Conservation (phyloP, 2,113 vertebrate genomes). For the Charadrius vociferus region DNA sequence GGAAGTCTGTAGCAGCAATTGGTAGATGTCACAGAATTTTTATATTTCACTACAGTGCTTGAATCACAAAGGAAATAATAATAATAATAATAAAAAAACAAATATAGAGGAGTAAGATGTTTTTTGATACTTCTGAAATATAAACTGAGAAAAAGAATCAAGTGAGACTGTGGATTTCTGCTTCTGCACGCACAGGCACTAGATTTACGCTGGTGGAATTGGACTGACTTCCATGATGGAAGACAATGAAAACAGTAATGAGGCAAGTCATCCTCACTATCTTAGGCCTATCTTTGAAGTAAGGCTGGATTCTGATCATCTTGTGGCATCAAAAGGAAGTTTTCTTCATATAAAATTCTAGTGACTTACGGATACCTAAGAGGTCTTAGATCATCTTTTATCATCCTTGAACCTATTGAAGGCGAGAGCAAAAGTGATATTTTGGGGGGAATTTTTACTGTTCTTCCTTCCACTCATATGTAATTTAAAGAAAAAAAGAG, state of each 20-base stretch:
- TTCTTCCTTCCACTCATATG: background rate
- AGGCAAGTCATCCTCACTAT: background rate
- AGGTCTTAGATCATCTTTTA: fast-evolving
- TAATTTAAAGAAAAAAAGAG: background rate
- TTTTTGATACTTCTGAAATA: background rate
- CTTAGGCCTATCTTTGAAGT: background rate
- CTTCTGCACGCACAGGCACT: background rate
- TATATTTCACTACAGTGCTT: background rate
- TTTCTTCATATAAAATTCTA: background rate
- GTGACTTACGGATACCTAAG: background rate
- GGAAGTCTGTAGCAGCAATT: background rate
- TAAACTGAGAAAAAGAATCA: background rate
- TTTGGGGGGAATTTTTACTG: background rate
- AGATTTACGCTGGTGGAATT: background rate
- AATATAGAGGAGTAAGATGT: fast-evolving
- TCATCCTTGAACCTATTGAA: background rate
- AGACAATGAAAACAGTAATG: background rate
- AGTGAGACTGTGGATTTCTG: background rate
- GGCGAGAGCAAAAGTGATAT: background rate
- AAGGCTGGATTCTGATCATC: background rate
- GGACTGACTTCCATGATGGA: fast-evolving
- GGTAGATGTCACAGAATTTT: background rate
- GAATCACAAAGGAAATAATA: background rate
- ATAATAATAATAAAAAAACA: too few species aligned
- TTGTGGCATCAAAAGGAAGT: background rate